phyloP scores from a whole-genome alignment of 1,140 invertebrate genomes.

The Drosophila serrata region DNA sequence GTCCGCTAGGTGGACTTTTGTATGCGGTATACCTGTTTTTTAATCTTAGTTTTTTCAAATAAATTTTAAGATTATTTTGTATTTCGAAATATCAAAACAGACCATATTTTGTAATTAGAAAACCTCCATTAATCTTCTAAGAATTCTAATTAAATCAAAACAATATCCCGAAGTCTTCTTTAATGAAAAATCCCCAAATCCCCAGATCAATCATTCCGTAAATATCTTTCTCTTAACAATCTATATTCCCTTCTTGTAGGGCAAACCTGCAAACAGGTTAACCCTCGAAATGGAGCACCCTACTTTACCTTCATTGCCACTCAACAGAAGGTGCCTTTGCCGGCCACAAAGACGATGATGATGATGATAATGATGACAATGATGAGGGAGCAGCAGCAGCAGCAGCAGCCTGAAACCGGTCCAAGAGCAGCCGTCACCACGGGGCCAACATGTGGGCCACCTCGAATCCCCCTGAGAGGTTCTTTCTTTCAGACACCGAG shows the following conservation, averaged over 20 bases:
- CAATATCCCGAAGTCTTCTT: background rate
- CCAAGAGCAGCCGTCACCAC: constrained; percentile 34
- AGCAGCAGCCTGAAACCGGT: constrained; percentile 51
- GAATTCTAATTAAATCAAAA: background rate
- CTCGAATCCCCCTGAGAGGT: constrained; percentile 46
- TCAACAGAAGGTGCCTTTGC: constrained; percentile 58
- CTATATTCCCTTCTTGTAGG: constrained; percentile 14
- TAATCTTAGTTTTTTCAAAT: too few species aligned
- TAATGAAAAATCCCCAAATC: too few species aligned
- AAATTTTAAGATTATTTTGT: background rate
- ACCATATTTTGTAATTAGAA: background rate
- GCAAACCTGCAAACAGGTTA: constrained; percentile 67
- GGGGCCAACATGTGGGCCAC: constrained; percentile 57
- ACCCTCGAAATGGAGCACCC: constrained; percentile 76
- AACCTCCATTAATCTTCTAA: background rate
- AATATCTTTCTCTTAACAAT: background rate
- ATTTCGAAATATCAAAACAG: background rate
- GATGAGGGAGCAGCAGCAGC: constrained; percentile 38
- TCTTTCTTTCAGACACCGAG: constrained; percentile 22
- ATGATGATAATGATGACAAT: constrained; percentile 13
- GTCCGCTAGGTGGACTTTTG: background rate
- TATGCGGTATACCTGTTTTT: background rate
- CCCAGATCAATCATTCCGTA: background rate
- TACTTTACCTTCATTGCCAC: constrained; percentile 78
- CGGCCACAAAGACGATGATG: constrained; percentile 15